Evolutionary conservation across 2,888 invertebrate genomes (phyloP), one percentile per base, ranked within the genome.

Genomic region (Campaea margaritaria): DNA sequence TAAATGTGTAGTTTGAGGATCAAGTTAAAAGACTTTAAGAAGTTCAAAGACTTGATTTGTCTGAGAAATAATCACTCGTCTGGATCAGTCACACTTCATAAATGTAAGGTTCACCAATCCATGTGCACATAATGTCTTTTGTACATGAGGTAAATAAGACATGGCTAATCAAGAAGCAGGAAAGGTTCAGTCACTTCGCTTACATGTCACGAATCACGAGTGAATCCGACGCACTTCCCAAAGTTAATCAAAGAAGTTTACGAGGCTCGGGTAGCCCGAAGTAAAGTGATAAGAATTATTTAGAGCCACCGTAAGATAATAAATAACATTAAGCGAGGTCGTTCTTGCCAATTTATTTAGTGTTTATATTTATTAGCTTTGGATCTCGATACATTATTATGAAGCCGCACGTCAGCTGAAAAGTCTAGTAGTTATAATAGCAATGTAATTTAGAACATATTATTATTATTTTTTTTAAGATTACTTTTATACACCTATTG

Each of bases 171-270:
- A 65, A 61, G 52, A 60, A 67, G 42, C 57, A 58, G 53, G 50
- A 52, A 54, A 61, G 63, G 58, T 57, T 52, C 47, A 34, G 43
- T 56, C 69, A 74, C 73, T 81, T 80, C 68, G 74, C 79, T 79
- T 69, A 79, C 82, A 83, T 75, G 81, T 85, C 85, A 85, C 85
- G 85, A 75, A 69, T 84, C 81, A 79, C 79, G 79, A 78, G 70
- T 74, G 72, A 69, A 71, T 73, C 70, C 68, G 73, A 76, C 76
- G 78, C 71, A 70, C 78, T 82, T 76, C 75, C 75, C 76, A 76
- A 82, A 83, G 83, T 84, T 83, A 83, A 86, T 86, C 82, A 82
- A 79, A 75, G 74, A 82, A 81, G 69, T 86, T 86, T 82, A 80
- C 76, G 79, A 77, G 73, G 67, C 67, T 69, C 72, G 68, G 68